Conservation (phyloP, 2,888 invertebrate genomes). For the Drosophila prostipennis region DNA sequence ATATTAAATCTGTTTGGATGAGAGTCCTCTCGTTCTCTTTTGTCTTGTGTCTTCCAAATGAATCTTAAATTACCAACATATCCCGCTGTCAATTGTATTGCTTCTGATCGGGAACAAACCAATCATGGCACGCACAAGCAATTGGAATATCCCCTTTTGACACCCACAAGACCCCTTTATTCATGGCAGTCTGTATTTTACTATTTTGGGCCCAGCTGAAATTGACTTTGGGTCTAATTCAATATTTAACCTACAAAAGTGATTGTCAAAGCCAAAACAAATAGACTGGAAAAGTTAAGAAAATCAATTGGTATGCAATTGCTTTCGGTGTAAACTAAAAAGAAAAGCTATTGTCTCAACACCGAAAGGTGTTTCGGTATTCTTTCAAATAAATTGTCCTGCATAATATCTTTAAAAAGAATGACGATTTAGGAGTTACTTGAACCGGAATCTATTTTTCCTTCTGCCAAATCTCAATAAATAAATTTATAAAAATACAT, state of each 20-base stretch:
- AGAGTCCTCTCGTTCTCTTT: background rate
- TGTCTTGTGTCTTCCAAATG: constrained; percentile 35
- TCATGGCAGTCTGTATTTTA: background rate
- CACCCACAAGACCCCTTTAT: constrained; percentile 10
- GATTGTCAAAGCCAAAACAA: background rate
- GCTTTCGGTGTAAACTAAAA: background rate
- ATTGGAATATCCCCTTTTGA: constrained; percentile 19
- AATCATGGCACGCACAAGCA: constrained; percentile 46
- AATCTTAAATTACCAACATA: constrained; percentile 63
- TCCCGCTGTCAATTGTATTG: constrained; percentile 52
- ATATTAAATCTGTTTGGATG: constrained; percentile 42
- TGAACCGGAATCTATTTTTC: too few species aligned
- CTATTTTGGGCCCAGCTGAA: background rate
- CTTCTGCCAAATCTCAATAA: constrained; percentile 17
- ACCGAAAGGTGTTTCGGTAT: background rate
- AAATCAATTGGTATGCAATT: background rate
- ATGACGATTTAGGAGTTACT: too few species aligned
- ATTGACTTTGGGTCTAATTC: constrained; percentile 1
- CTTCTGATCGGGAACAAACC: constrained; percentile 18
- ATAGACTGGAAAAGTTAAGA: background rate
- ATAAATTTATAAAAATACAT: constrained; percentile 5
- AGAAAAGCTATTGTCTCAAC: background rate
- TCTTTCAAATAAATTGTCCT: too few species aligned
- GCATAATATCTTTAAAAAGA: too few species aligned
- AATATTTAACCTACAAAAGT: background rate